Evolutionary conservation across 2,113 vertebrate species (phyloP).

Genomic region (Trachemys scripta): DNA sequence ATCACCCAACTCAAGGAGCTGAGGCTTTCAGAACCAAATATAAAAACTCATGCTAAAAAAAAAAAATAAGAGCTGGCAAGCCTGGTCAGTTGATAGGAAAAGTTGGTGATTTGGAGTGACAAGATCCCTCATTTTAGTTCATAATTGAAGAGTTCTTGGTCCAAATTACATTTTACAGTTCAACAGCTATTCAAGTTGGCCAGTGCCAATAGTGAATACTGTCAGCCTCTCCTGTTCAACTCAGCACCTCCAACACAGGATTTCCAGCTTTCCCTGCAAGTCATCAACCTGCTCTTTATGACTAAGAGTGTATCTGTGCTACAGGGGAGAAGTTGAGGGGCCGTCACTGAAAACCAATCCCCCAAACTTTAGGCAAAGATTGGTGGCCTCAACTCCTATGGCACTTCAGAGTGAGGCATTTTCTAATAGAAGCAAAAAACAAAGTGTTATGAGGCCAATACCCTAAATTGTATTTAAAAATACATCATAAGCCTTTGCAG

Average conservation of each 20-base stretch:
- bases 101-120: background rate
- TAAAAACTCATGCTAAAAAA: fast-evolving
- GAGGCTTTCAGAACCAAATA: background rate
- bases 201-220: fast-evolving
- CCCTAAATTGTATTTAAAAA: background rate
- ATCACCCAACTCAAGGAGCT: fast-evolving
- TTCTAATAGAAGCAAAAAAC: background rate
- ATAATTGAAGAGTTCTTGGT: fast-evolving
- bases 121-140: fast-evolving
- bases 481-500: fast-evolving
- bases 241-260: background rate
- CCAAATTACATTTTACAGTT: background rate
- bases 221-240: background rate
- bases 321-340: background rate
- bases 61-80: fast-evolving
- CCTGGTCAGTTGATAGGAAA: background rate
- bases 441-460: background rate
- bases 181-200: background rate
- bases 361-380: background rate
- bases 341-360: background rate
- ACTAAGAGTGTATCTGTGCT: too few species aligned
- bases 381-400: background rate
- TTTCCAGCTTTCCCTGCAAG: background rate
- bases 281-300: background rate
- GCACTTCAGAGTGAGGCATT: background rate